Conservation (phyloP, 2,888 invertebrate species). For the Cremastinae sp. region DNA sequence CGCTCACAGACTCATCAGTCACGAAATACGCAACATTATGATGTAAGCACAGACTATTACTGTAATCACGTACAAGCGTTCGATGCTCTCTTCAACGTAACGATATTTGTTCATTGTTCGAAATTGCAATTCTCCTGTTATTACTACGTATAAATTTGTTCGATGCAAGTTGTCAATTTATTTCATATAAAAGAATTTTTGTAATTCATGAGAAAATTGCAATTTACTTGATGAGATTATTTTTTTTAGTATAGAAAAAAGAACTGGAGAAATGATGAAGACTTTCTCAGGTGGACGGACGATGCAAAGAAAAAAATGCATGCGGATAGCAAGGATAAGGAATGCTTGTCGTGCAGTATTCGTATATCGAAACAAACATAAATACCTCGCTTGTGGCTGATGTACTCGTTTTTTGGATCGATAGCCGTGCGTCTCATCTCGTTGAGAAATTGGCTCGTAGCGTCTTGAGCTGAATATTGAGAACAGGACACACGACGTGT, state of each 20-base stretch:
- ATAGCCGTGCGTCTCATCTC: conserved; percentile 75
- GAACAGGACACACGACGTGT: conserved; percentile 68
- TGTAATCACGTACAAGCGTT: too few species aligned
- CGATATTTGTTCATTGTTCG: too few species aligned
- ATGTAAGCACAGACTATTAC: too few species aligned
- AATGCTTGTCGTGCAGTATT: background rate
- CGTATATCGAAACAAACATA: conserved; percentile 34
- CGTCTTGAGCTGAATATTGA: conserved; percentile 71
- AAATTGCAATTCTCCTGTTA: background rate
- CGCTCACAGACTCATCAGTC: conserved; percentile 2
- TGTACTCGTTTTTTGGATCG: conserved; percentile 67
- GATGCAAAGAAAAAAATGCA: conserved; percentile 33
- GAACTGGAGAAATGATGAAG: background rate
- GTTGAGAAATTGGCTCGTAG: conserved; percentile 75
- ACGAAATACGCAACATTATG: background rate
- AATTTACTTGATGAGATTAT: too few species aligned
- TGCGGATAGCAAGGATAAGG: conserved; percentile 3
- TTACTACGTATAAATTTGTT: too few species aligned
- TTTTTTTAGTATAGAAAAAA: too few species aligned
- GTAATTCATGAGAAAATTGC: too few species aligned
- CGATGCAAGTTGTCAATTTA: too few species aligned
- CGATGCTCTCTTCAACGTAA: too few species aligned
- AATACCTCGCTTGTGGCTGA: conserved; percentile 72
- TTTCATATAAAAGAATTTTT: too few species aligned
- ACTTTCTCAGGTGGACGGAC: conserved; percentile 10